Percentiles rank a stretch among this genome's conserved stretches.
Conservation (phyloP, 2,113 vertebrate species). For the Taurulus bubalis region DNA sequence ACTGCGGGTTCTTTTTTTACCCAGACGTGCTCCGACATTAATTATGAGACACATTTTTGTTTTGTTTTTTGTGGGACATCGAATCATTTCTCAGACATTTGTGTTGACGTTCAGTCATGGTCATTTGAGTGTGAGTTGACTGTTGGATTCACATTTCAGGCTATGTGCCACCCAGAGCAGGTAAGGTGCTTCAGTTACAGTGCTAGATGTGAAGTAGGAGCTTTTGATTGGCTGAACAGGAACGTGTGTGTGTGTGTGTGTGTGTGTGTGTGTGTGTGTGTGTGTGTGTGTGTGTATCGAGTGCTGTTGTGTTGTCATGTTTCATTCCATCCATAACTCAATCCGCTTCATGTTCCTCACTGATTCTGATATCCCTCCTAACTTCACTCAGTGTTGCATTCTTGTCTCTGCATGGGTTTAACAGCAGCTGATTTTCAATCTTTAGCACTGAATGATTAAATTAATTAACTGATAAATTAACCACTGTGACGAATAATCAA, state of each 20-base stretch:
- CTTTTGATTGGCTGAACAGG: conserved; percentile 51
- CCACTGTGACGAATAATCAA: neutral
- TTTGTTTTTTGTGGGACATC: neutral
- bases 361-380: conserved; percentile 24
- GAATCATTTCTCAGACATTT: conserved; percentile 23
- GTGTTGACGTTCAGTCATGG: conserved; percentile 22
- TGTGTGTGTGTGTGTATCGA: too few relatives aligned
- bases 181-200: conserved; percentile 65
- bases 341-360: conserved; percentile 30
- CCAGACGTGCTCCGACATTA: neutral
- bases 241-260: conserved; percentile 8
- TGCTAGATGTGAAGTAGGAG: neutral
- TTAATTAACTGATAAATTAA: conserved; percentile 12
- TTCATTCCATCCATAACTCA: conserved; percentile 27
- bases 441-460: conserved; percentile 15
- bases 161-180: conserved; percentile 67
- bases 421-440: conserved; percentile 15
- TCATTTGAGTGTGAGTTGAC: conserved; percentile 60
- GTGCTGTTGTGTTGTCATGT: conserved; percentile 44
- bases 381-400: conserved; percentile 39
- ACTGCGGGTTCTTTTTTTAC: neutral
- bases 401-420: conserved; percentile 59
- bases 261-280: conserved; percentile 1
- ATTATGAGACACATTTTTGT: neutral
- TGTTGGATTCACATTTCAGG: conserved; percentile 81